These are phyloP conservation scores for Aleiodes testaceus DNA, from an alignment of 2,888 invertebrate genomes.

Conservation along the genomic window DNA sequence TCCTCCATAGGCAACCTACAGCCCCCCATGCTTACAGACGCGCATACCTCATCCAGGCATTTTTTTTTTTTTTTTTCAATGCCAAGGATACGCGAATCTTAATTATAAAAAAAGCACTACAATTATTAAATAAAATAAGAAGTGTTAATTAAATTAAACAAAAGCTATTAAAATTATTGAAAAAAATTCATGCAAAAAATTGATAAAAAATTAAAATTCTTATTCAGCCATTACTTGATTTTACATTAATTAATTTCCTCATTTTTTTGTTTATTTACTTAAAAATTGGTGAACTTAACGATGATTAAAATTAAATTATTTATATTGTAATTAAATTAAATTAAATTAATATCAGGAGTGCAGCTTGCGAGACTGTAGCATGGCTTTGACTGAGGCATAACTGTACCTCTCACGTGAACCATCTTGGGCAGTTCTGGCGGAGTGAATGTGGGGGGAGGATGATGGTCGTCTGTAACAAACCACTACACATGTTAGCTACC, in stretches of 20 bases:
- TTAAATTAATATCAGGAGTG: conserved; percentile 52
- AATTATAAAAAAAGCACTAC: not conserved
- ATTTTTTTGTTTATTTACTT: not conserved
- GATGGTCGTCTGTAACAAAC: conserved; percentile 94
- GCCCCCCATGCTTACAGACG: conserved; percentile 67
- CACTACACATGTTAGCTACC: conserved; percentile 73
- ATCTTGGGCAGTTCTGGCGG: conserved; percentile 99
- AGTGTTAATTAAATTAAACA: not conserved
- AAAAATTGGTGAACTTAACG: conserved; percentile 7
- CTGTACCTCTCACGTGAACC: conserved; percentile 95
- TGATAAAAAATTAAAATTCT: conserved; percentile 7
- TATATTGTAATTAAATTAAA: conserved; percentile 21
- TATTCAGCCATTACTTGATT: conserved; percentile 23
- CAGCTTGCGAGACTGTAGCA: conserved; percentile 69
- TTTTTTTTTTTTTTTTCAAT: not conserved
- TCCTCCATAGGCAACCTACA: conserved; percentile 58
- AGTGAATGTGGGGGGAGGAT: conserved; percentile 98
- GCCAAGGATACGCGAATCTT: conserved; percentile 19
- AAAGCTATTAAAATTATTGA: not conserved
- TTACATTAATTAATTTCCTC: not conserved
- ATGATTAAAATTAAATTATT: conserved; percentile 41
- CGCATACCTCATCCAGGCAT: conserved; percentile 54
- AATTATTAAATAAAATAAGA: not conserved
- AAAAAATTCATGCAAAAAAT: conserved; percentile 7
- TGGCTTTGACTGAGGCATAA: conserved; percentile 69